Evolutionary conservation across 2,113 vertebrate genomes (phyloP).

Genomic region (Chaetodon trifascialis): DNA sequence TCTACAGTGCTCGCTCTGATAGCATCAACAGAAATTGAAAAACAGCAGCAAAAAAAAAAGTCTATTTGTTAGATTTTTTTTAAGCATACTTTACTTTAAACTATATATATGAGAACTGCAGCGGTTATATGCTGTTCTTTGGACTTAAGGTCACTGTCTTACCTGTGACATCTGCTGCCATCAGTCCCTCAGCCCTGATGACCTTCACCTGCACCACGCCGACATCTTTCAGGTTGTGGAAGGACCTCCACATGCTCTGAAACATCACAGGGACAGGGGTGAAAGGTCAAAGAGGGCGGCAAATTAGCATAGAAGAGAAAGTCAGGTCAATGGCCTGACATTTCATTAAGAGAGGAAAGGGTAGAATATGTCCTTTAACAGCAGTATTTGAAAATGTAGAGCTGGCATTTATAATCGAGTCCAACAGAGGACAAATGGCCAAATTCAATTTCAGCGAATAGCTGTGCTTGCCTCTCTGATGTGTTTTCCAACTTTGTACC

Average conservation of each 20-base stretch:
- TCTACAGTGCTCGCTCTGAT: neutral
- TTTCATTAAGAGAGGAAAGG: conserved; percentile 78
- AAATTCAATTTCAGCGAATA: conserved; percentile 64
- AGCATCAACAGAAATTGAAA: conserved; percentile 5
- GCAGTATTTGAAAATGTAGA: conserved; percentile 71
- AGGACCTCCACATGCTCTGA: conserved; percentile 91
- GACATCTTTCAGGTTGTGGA: conserved; percentile 95
- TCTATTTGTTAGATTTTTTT: too few species aligned
- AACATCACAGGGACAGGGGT: conserved; percentile 80
- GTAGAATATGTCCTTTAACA: conserved; percentile 77
- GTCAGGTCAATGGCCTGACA: conserved; percentile 79
- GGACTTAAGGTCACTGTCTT: conserved; percentile 60
- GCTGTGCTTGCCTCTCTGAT: conserved; percentile 33
- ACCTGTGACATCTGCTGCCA: conserved; percentile 99
- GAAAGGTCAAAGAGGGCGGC: conserved; percentile 63
- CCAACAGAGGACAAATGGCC: conserved; percentile 60
- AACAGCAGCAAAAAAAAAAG: conserved; percentile 7
- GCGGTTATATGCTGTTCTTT: conserved; percentile 27
- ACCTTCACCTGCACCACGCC: conserved; percentile 98
- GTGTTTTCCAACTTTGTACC: conserved; percentile 52
- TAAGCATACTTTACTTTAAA: neutral
- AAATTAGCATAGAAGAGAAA: conserved; percentile 74
- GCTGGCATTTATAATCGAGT: conserved; percentile 75
- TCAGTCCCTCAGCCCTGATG: conserved; percentile 96
- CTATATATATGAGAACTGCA: neutral